These are phyloP conservation scores for Xerus inauris DNA, from an alignment of 2,113 vertebrate species.

Conservation along the genomic window DNA sequence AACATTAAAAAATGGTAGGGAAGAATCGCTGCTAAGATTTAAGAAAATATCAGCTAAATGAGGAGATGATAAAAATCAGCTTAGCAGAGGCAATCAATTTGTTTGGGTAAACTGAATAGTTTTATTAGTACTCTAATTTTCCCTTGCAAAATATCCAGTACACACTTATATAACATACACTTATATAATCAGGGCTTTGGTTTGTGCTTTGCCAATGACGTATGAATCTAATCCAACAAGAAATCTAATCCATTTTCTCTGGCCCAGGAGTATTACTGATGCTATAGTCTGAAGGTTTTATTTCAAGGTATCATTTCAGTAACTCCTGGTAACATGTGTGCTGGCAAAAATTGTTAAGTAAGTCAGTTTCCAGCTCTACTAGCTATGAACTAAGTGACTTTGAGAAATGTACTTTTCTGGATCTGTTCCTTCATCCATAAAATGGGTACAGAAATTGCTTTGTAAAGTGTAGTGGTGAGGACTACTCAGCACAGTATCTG, in stretches of 20 bases:
- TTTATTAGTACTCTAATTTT: not conserved
- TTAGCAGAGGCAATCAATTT: not conserved
- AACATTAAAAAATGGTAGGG: not conserved
- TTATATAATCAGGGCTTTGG: not conserved
- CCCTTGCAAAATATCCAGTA: not conserved
- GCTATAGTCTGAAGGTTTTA: not conserved
- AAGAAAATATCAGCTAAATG: not conserved
- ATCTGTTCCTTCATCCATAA: not conserved
- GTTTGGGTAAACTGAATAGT: not conserved
- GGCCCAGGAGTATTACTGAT: not conserved
- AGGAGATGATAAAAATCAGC: conserved; percentile 39
- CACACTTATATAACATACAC: not conserved
- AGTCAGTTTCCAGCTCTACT: not conserved
- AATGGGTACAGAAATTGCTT: not conserved
- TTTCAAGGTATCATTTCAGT: not conserved
- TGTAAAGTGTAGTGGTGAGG: not conserved
- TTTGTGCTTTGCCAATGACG: not conserved
- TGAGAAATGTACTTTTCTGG: not conserved
- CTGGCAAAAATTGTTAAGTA: not conserved
- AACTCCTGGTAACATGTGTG: not conserved
- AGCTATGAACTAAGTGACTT: not conserved
- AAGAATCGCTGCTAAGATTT: not conserved
- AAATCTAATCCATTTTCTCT: not conserved
- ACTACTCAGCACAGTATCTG: not conserved
- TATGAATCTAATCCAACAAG: not conserved